These are phyloP conservation scores for Cryptoleucopteryx plumbea DNA, from an alignment of 2,113 vertebrate genomes.

Conservation along the genomic window DNA sequence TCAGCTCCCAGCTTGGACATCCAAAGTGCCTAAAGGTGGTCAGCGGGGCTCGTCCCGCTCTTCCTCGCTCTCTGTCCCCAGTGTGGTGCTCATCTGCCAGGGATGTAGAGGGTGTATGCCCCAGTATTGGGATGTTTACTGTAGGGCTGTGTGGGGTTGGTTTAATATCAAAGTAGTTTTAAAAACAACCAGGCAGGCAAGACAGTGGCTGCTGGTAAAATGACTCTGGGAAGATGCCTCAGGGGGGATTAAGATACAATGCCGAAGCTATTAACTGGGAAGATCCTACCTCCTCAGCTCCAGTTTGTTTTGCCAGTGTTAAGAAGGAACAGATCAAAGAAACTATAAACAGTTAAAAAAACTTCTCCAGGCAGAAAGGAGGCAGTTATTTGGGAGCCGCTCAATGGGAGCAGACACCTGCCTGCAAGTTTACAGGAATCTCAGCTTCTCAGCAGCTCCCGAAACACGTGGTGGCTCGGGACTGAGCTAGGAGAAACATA, in stretches of 20 bases:
- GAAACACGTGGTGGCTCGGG: not conserved
- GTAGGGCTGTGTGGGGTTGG: not conserved
- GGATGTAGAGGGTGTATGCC: not conserved
- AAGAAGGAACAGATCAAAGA: not conserved
- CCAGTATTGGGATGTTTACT: not conserved
- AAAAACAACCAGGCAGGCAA: not conserved
- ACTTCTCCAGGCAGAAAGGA: not conserved
- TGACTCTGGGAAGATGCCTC: conserved; percentile 1
- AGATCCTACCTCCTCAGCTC: not conserved
- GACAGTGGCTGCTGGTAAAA: not conserved
- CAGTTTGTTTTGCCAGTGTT: not conserved
- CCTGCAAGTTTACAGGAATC: not conserved
- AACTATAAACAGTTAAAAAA: conserved; percentile 25
- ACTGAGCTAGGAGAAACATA: not conserved
- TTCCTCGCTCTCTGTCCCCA: not conserved
- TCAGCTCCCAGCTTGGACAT: not conserved
- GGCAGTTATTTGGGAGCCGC: not conserved
- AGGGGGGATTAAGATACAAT: not conserved
- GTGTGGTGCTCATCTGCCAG: not conserved
- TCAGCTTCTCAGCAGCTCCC: not conserved
- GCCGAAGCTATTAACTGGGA: not conserved
- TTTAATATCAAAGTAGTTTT: not conserved
- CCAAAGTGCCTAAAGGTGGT: not conserved
- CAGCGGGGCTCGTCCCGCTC: accelerated
- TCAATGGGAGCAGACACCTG: not conserved